Base-by-base conservation (phyloP, 1,140 invertebrate species). In the Teleogryllus occipitalis region DNA sequence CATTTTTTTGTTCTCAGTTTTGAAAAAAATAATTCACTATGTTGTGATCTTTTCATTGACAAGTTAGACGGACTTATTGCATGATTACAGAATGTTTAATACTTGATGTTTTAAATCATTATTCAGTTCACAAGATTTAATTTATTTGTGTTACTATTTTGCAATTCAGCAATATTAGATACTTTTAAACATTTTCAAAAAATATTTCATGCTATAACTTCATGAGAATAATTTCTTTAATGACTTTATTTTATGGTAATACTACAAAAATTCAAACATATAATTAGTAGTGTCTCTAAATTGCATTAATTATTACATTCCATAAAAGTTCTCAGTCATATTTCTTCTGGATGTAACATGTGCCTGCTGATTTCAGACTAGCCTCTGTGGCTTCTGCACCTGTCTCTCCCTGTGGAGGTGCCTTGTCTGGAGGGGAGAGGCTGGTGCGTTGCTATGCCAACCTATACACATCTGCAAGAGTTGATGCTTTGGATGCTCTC, bases 401-500 rank as follows among this genome's bases (percentile, higher is more conserved):
- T 47, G 22, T 14, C 39, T 8, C 48, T 49, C 75, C 73, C 75
- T 54, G 47, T 12, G 79, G 48, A 22, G 8, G 27, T 14, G 21
- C 7, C n/a, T 14, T 21, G 47, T 27, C 15, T 72, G 84, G 84
- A 48, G 85, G 83, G 27, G 83, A 86, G 74, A 83, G 84, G 49
- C 86, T 97, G 80, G 91, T 96, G 73, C 90, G 93, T 65, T 90
- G 91, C 82, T 98, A 96, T 87, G 93, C 91, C 12, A 91, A 91
- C 81, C 89, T 98, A 76, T 98, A 97, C 87, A 90, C 93, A 74
- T 92, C 93, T 83, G 93, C 92, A n/a, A 89, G 96, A 79, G 91
- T 95, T 18, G 93, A 96, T 82, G 92, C 95, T 6, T 87, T 98
- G 81, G 95, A 97, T 83, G 92, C 95, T 12, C 87, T 98, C 73